phyloP scores from a whole-genome alignment of 2,888 invertebrate species.

The Boloria euphrosyne region DNA sequence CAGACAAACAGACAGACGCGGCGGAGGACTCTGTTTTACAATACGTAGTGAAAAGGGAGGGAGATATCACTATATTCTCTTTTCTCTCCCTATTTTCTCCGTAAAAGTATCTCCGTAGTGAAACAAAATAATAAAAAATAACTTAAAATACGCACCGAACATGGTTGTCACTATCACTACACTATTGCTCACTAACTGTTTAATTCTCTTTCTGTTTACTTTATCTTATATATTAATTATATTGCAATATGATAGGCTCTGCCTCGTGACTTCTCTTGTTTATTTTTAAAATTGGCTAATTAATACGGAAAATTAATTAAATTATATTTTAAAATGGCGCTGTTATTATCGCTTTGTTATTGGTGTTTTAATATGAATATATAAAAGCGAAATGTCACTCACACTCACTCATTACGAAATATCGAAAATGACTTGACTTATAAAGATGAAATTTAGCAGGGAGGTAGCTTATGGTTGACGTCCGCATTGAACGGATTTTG shows the following conservation, averaged over 20 bases:
- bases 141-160: constrained; percentile 13
- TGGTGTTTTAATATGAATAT: no score
- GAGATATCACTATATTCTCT: neutral
- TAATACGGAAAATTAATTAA: neutral
- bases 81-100: neutral
- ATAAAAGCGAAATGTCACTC: no score
- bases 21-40: no score
- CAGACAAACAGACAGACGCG: no score
- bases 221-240: constrained; percentile 16
- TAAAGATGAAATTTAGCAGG: no score
- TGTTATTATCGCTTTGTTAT: no score
- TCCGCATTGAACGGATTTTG: no score
- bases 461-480: no score
- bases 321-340: no score
- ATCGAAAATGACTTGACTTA: no score
- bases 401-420: no score
- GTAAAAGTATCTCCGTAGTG: neutral
- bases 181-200: constrained; percentile 11
- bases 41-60: no score
- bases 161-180: constrained; percentile 11
- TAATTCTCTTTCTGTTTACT: neutral
- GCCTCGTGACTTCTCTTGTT: constrained; percentile 1
- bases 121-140: neutral
- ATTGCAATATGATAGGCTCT: neutral
- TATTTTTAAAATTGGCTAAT: neutral